Conservation (phyloP, 2,113 vertebrate genomes). For the Arizona elegans region DNA sequence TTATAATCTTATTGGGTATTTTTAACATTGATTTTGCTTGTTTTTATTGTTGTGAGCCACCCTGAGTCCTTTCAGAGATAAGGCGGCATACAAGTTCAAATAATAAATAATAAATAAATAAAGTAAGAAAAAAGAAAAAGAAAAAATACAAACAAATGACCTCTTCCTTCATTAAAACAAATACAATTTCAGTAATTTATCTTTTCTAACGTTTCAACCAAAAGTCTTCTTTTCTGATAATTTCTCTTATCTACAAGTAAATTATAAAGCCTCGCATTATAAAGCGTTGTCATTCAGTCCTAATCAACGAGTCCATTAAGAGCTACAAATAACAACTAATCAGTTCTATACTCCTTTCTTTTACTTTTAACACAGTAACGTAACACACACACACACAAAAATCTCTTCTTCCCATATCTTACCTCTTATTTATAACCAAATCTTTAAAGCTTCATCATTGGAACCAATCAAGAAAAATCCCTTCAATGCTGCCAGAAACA, state of each 20-base stretch:
- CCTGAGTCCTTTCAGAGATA: too few species aligned
- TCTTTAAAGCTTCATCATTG: background rate
- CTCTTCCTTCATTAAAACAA: background rate
- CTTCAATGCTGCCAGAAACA: background rate
- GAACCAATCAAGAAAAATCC: background rate
- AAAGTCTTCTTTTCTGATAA: background rate
- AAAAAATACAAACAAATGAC: background rate
- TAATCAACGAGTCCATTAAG: background rate
- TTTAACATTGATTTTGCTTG: too few species aligned
- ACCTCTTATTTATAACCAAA: background rate
- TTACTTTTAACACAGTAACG: background rate
- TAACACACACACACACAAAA: background rate
- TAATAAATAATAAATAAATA: background rate
- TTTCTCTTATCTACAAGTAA: background rate
- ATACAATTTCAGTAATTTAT: background rate
- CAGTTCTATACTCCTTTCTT: background rate
- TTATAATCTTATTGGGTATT: too few species aligned
- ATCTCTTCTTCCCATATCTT: background rate
- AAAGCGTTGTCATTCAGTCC: background rate
- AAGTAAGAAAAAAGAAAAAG: background rate
- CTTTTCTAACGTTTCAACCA: background rate
- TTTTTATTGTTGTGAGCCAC: too few species aligned
- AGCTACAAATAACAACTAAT: background rate
- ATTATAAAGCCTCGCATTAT: background rate
- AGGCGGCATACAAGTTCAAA: too few species aligned